Evolutionary conservation across 2,888 invertebrate genomes (phyloP).

Genomic region (Anthophora plumipes): DNA sequence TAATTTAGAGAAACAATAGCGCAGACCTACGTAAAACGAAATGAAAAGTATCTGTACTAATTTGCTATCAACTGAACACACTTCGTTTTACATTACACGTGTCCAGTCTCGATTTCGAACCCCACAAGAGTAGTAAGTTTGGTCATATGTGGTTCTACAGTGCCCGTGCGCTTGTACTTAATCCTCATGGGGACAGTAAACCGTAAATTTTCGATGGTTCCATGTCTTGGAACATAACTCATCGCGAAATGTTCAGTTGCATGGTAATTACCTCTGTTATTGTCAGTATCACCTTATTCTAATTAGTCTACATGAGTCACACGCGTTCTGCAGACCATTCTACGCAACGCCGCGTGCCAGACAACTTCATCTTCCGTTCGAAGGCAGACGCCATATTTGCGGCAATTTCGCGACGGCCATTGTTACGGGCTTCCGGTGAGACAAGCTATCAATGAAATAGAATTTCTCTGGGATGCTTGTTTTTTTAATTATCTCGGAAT

Average conservation of each 20-base stretch:
- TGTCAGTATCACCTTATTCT: constrained; percentile 8
- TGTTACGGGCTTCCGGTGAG: background rate
- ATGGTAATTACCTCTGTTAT: background rate
- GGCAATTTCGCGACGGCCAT: background rate
- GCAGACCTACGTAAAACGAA: too few relatives aligned
- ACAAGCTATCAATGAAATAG: background rate
- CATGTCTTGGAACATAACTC: background rate
- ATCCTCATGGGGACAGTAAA: too few relatives aligned
- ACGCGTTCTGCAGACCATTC: background rate
- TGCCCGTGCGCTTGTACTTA: background rate
- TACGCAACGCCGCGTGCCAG: background rate
- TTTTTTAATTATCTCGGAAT: too few relatives aligned
- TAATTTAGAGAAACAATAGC: too few relatives aligned
- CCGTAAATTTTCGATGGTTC: background rate
- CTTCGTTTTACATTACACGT: too few relatives aligned
- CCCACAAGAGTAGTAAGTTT: too few relatives aligned
- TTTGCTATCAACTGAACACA: too few relatives aligned
- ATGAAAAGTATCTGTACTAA: too few relatives aligned
- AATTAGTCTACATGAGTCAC: background rate
- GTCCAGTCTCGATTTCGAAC: too few relatives aligned
- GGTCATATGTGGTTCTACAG: background rate
- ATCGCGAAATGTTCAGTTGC: too few relatives aligned
- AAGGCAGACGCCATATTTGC: background rate
- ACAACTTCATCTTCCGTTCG: background rate
- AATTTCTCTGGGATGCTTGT: too few relatives aligned